These are phyloP conservation scores for Drosophila simulans DNA, from an alignment of 1,140 invertebrate species.

Conservation along the genomic window DNA sequence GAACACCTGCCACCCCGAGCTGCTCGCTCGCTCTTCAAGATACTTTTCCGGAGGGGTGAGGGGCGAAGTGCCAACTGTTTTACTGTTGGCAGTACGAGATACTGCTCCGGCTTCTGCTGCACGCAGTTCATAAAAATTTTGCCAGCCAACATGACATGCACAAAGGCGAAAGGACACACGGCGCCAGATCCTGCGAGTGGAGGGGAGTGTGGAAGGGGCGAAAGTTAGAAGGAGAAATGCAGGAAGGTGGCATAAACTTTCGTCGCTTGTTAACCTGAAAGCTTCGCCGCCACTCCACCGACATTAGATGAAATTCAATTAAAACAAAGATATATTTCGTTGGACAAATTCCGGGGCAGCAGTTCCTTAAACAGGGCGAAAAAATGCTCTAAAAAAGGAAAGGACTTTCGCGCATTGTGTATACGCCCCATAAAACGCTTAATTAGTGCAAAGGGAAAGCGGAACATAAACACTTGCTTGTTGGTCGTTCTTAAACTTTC, in stretches of 20 bases:
- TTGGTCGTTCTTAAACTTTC: slow-evolving; percentile 7
- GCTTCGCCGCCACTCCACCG: slow-evolving; percentile 40
- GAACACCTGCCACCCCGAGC: slow-evolving; percentile 8
- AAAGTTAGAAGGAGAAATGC: not conserved
- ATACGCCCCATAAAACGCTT: slow-evolving; percentile 74
- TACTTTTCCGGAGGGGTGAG: slow-evolving; percentile 31
- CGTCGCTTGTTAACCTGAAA: slow-evolving; percentile 74
- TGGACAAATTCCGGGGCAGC: slow-evolving; percentile 28
- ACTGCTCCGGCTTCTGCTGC: slow-evolving; percentile 44
- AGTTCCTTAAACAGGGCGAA: slow-evolving; percentile 44
- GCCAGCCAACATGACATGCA: slow-evolving; percentile 80
- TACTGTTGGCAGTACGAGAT: slow-evolving; percentile 50
- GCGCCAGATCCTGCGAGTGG: slow-evolving; percentile 12
- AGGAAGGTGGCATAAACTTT: slow-evolving; percentile 75
- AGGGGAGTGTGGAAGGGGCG: not conserved
- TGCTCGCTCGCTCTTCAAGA: slow-evolving; percentile 44
- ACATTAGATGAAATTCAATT: slow-evolving; percentile 80
- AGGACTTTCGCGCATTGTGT: slow-evolving; percentile 39
- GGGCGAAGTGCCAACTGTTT: slow-evolving; percentile 44
- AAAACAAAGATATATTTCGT: slow-evolving; percentile 80
- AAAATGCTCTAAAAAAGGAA: slow-evolving; percentile 45
- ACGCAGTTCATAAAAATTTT: slow-evolving; percentile 83
- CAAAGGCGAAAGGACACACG: slow-evolving; percentile 78
- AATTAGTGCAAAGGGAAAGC: slow-evolving; percentile 54
- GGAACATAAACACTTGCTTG: slow-evolving; percentile 22